These are phyloP conservation scores for Rallus crepitans DNA, from an alignment of 2,797 vertebrate genomes.

Conservation along the genomic window DNA sequence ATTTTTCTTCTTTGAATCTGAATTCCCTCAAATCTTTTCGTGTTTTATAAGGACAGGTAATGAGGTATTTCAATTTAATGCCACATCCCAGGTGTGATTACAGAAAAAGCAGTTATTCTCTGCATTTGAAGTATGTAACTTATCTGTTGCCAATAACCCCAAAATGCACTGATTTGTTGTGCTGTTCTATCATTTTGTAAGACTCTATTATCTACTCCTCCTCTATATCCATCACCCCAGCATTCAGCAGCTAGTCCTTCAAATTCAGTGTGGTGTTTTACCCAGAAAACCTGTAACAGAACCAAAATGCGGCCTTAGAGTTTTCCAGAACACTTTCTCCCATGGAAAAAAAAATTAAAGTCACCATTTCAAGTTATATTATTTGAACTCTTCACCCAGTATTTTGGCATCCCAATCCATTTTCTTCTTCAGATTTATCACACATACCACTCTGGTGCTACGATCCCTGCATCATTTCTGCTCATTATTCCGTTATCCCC, in stretches of 20 bases:
- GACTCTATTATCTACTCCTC: slow-evolving; percentile 50
- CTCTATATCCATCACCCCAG: neutral
- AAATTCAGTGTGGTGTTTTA: neutral
- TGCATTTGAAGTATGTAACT: neutral
- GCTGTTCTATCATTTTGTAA: slow-evolving; percentile 47
- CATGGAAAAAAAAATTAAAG: neutral
- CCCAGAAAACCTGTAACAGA: neutral
- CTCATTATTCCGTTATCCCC: neutral
- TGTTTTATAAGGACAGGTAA: neutral
- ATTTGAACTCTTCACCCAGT: neutral
- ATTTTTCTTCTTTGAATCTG: neutral
- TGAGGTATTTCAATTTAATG: slow-evolving; percentile 35
- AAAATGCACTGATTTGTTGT: slow-evolving; percentile 46
- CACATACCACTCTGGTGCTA: neutral
- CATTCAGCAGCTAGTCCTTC: neutral
- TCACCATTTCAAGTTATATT: neutral
- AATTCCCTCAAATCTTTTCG: neutral
- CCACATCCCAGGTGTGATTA: slow-evolving; percentile 14
- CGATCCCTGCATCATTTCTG: neutral
- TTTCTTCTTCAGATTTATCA: neutral
- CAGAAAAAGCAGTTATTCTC: slow-evolving; percentile 15
- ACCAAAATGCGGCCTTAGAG: neutral
- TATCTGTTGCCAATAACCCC: neutral
- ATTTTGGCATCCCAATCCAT: neutral
- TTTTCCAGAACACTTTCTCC: neutral